These are phyloP conservation scores for Daboia siamensis DNA, from an alignment of 2,113 vertebrate genomes.

Conservation along the genomic window DNA sequence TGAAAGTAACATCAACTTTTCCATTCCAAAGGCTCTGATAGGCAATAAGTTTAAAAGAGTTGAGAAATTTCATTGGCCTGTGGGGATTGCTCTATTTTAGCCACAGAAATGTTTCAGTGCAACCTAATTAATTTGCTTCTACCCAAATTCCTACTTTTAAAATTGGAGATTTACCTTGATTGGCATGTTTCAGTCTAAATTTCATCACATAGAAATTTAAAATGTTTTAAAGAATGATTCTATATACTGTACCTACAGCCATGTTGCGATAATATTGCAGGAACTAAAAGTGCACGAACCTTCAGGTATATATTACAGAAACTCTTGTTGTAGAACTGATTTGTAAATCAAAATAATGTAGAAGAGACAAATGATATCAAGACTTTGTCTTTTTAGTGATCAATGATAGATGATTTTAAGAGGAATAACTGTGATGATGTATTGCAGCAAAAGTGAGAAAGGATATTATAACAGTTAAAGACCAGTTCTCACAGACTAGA, in stretches of 20 bases:
- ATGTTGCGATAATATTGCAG: background rate
- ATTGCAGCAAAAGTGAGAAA: background rate
- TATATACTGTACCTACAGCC: background rate
- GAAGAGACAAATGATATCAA: background rate
- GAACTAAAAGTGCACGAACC: background rate
- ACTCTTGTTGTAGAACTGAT: background rate
- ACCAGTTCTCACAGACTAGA: background rate
- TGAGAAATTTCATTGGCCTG: background rate
- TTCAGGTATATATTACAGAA: background rate
- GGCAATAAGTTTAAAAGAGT: background rate
- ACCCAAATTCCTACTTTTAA: background rate
- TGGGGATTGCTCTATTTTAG: background rate
- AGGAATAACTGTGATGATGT: background rate
- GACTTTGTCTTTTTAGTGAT: background rate
- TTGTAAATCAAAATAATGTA: background rate
- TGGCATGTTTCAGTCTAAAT: background rate
- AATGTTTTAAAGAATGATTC: no score
- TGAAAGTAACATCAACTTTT: background rate
- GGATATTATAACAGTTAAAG: background rate
- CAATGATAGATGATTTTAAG: background rate
- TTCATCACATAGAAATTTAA: background rate
- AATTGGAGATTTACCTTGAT: background rate
- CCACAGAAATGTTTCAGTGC: background rate
- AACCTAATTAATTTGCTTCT: background rate
- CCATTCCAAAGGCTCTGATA: background rate